Conservation (phyloP, 2,113 vertebrate species). For the Leucosticte australis region DNA sequence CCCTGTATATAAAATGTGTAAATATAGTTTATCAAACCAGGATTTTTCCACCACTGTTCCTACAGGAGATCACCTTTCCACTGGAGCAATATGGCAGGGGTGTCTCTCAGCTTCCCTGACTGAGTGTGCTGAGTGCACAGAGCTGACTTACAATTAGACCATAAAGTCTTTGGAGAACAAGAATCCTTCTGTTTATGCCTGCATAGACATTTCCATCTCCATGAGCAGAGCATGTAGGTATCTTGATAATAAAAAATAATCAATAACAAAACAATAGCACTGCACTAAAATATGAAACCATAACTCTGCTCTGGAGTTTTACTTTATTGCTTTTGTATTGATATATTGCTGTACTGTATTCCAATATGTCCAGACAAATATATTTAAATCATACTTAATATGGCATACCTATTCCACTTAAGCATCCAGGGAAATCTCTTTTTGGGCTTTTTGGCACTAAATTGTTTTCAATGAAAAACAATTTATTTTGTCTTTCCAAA, state of each 20-base stretch:
- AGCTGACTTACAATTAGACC: neutral
- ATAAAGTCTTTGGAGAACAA: neutral
- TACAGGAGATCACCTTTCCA: neutral
- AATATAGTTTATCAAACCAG: neutral
- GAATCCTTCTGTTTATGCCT: neutral
- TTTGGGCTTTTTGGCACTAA: neutral
- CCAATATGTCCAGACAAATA: neutral
- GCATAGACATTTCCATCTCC: neutral
- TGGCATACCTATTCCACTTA: neutral
- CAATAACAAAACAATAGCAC: neutral
- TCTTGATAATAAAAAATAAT: neutral
- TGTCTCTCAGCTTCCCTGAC: neutral
- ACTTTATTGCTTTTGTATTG: neutral
- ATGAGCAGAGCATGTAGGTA: neutral
- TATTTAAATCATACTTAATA: constrained; percentile 27
- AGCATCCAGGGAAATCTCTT: constrained; percentile 10
- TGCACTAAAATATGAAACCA: neutral
- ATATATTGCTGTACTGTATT: neutral
- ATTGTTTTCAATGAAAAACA: constrained; percentile 25
- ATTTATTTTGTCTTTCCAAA: constrained; percentile 24
- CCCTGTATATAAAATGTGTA: neutral
- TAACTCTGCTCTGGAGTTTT: neutral
- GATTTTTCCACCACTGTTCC: neutral
- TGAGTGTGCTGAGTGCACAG: neutral
- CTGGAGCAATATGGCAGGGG: neutral